Percentiles rank a stretch among this genome's conserved stretches.
These are phyloP conservation scores for Battus philenor DNA, from an alignment of 1,140 invertebrate species.

Conservation along the genomic window DNA sequence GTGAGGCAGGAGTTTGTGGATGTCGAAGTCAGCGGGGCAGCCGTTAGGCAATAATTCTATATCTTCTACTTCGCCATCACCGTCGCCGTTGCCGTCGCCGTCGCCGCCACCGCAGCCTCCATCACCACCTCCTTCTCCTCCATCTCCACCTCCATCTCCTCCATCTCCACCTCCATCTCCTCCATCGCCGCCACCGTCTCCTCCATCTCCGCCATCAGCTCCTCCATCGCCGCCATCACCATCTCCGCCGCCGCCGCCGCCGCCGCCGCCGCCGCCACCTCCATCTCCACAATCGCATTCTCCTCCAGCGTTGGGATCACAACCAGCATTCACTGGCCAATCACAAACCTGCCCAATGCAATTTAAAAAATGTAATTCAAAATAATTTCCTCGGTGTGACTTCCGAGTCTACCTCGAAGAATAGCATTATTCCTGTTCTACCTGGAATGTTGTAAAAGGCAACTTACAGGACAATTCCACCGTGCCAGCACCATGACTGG, in stretches of 20 bases:
- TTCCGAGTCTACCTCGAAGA: too few species aligned
- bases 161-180: neutral
- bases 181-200: neutral
- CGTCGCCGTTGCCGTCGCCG: slow-evolving; percentile 1
- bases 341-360: slow-evolving; percentile 23
- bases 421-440: too few species aligned
- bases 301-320: slow-evolving; percentile 9
- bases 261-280: neutral
- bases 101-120: slow-evolving; percentile 1
- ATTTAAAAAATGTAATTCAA: too few species aligned
- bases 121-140: neutral
- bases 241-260: neutral
- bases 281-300: neutral
- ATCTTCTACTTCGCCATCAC: neutral
- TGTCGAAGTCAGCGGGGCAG: slow-evolving; percentile 26
- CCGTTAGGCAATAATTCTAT: slow-evolving; percentile 25
- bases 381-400: too few species aligned
- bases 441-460: too few species aligned
- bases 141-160: slow-evolving; percentile 4
- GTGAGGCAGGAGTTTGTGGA: slow-evolving; percentile 54
- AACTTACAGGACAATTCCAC: too few species aligned
- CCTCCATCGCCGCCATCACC: slow-evolving; percentile 3
- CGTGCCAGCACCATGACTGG: too few species aligned
- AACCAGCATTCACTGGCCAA: slow-evolving; percentile 22
- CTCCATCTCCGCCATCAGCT: slow-evolving; percentile 4